Evolutionary conservation across 2,888 invertebrate species (phyloP), one percentile per base, ranked within the genome.

Genomic region (Cactoblastis cactorum): DNA sequence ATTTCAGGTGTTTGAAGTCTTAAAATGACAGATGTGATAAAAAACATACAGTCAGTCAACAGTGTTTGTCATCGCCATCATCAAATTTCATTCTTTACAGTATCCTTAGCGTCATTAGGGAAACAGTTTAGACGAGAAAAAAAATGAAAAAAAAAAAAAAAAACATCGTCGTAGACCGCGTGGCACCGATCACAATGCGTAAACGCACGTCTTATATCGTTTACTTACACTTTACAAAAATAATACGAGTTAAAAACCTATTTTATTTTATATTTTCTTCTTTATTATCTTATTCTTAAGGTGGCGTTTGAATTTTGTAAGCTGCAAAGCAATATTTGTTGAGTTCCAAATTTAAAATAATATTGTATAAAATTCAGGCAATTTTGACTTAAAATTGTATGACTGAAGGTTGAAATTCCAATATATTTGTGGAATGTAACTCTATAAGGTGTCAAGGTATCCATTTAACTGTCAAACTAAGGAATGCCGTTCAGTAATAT

Each of bases 401-500:
- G 1, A 0, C 0, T 4, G 53, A 69, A 56, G 53, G 54, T 59
- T 58, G 22, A 41, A 52, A 45, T 22, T 49, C n/a, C n/a, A 53
- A 48, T 62, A 47, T 38, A 17, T 45, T 51, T 50, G 24, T 9
- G 47, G 33, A 58, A 54, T 62, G 67, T 72, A 67, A 65, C 64
- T 54, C 56, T 46, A 51, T 55, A 59, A 75, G 69, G 74, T 79
- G 77, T 77, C 72, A 77, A 67, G 73, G 77, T 77, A 74, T 73
- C 80, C 78, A 80, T 83, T 81, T 78, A 78, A 68, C 77, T 83
- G 85, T 84, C 85, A 83, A 73, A 67, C 64, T 59, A 52, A 61
- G 80, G 88, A 88, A 88, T 88, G 85, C 82, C 80, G 82, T 83
- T 86, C 78, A 72, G 83, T 86, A 84, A 87, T 80, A 77, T 83